Evolutionary conservation across 2,888 invertebrate genomes (phyloP).

Genomic region (Aphodius granarius): DNA sequence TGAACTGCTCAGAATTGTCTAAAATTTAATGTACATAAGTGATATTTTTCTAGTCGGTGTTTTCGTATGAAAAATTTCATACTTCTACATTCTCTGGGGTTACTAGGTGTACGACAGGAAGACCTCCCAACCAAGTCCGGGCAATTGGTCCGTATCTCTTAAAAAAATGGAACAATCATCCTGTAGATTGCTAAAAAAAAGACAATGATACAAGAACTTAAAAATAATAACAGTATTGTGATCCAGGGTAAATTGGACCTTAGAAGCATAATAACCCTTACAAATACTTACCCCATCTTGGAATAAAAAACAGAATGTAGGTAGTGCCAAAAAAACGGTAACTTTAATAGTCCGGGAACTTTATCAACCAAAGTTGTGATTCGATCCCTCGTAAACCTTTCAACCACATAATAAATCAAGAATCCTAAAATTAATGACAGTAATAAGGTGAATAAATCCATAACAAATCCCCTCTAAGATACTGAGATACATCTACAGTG

Average conservation of each 20-base stretch:
- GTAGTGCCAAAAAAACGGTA: conserved; percentile 21
- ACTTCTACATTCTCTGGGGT: conserved; percentile 19
- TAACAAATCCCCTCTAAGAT: background rate
- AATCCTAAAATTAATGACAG: background rate
- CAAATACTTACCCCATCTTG: conserved; percentile 19
- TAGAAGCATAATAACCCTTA: no score
- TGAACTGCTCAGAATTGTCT: conserved; percentile 22
- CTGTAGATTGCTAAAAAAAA: background rate
- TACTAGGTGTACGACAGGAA: conserved; percentile 14
- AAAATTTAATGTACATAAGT: background rate
- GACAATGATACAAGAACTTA: no score
- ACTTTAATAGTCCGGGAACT: conserved; percentile 14
- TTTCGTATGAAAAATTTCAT: background rate
- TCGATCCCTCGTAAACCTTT: background rate
- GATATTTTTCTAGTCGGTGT: background rate
- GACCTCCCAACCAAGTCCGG: conserved; percentile 16
- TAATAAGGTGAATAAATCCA: background rate
- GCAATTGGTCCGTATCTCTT: conserved; percentile 15
- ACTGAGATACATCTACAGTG: no score
- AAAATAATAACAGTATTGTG: no score
- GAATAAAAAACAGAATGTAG: conserved; percentile 15
- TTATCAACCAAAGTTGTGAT: conserved; percentile 17
- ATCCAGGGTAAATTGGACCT: no score
- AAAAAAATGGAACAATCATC: background rate
- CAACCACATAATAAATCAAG: background rate